Percentiles rank a stretch among this genome's conserved stretches.
These are phyloP conservation scores for Saguinus imperator DNA, from an alignment of 2,113 vertebrate species.

Conservation along the genomic window DNA sequence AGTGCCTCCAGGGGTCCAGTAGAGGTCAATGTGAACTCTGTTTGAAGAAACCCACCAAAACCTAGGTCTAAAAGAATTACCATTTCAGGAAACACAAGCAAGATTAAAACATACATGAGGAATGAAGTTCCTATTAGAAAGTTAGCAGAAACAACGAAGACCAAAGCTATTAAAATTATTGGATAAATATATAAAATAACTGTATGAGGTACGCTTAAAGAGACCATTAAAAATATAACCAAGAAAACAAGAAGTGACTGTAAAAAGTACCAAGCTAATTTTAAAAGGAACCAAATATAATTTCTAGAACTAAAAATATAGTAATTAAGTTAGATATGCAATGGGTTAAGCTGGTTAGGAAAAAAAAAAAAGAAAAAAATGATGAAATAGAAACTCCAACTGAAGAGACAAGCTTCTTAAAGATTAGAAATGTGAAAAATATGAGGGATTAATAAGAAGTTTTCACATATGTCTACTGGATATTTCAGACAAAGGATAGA, in stretches of 20 bases:
- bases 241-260: not conserved
- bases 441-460: not conserved
- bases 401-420: not conserved
- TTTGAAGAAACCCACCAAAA: not conserved
- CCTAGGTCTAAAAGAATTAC: not conserved
- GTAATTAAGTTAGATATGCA: slow-evolving; percentile 1
- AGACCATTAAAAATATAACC: not conserved
- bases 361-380: not conserved
- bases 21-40: not conserved
- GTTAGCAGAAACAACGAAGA: slow-evolving; percentile 17
- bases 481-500: not conserved
- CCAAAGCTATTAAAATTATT: not conserved
- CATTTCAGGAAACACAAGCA: not conserved
- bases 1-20: not conserved
- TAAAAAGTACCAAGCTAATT: not conserved
- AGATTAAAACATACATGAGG: not conserved
- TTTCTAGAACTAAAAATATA: not conserved
- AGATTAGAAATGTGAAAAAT: not conserved
- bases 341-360: not conserved
- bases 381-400: not conserved
- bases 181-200: not conserved
- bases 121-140: not conserved
- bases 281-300: not conserved
- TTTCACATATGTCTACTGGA: not conserved
- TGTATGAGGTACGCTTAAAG: not conserved